Evolutionary conservation across 2,113 vertebrate genomes (phyloP).

Genomic region (Clarias batrachus): DNA sequence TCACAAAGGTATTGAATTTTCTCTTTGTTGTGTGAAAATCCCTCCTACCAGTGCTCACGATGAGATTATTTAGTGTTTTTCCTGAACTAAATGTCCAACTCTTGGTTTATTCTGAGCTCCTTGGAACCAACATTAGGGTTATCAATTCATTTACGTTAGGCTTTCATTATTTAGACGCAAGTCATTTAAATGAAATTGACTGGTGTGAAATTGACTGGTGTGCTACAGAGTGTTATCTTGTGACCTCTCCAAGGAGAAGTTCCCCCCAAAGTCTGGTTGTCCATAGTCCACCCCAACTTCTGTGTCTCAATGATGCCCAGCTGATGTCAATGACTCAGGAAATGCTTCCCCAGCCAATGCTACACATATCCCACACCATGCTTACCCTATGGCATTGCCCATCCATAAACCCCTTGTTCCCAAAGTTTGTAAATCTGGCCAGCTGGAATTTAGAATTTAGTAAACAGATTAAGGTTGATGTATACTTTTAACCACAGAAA

Average conservation of each 20-base stretch:
- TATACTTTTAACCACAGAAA: background rate
- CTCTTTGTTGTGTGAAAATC: too few species aligned
- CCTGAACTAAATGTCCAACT: too few species aligned
- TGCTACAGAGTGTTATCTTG: background rate
- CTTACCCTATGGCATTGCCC: background rate
- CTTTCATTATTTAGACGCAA: too few species aligned
- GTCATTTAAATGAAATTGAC: too few species aligned
- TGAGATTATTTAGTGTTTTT: too few species aligned
- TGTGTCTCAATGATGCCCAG: background rate
- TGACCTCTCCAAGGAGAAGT: background rate
- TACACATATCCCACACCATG: background rate
- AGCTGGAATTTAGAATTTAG: background rate
- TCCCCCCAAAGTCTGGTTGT: background rate
- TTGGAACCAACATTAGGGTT: too few species aligned
- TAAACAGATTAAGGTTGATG: background rate
- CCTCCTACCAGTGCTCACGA: too few species aligned
- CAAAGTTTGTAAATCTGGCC: background rate
- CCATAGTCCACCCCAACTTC: background rate
- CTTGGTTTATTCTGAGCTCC: too few species aligned
- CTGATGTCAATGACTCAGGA: background rate
- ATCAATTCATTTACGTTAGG: too few species aligned
- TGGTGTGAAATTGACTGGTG: too few species aligned
- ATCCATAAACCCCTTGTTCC: too few species aligned
- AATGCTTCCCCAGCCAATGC: background rate
- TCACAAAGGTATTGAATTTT: background rate